Percentiles rank a stretch among this genome's conserved stretches.
These are phyloP conservation scores for Sebastes paucispinis DNA, from an alignment of 2,797 vertebrate species.

Conservation along the genomic window DNA sequence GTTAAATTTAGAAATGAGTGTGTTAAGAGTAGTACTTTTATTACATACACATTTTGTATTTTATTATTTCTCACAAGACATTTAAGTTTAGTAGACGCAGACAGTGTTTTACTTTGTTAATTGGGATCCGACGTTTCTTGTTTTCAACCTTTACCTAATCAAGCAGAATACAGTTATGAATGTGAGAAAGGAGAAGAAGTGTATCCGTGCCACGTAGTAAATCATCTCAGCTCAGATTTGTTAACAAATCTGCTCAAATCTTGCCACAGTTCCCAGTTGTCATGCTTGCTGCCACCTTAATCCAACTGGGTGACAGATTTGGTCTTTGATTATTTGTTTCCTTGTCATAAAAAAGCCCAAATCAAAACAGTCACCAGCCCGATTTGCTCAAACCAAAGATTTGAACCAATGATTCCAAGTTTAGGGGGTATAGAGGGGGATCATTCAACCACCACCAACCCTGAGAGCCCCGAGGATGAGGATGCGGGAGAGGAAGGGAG, in stretches of 20 bases:
- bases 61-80: background rate
- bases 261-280: slow-evolving; percentile 29
- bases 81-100: background rate
- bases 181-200: background rate
- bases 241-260: background rate
- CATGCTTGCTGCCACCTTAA: background rate
- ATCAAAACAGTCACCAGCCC: slow-evolving; percentile 7
- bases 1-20: background rate
- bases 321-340: background rate
- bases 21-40: background rate
- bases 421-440: background rate
- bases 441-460: slow-evolving; percentile 62
- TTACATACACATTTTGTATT: background rate
- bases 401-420: slow-evolving; percentile 15
- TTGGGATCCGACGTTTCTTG: background rate
- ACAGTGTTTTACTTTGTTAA: background rate
- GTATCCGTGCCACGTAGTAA: background rate
- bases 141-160: background rate
- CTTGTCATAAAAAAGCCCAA: background rate
- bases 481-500: slow-evolving; percentile 15
- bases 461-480: slow-evolving; percentile 53
- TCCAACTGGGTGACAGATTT: background rate
- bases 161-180: background rate
- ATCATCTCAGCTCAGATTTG: background rate
- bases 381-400: slow-evolving; percentile 23